These are phyloP conservation scores for Shinisaurus crocodilurus DNA, from an alignment of 2,113 vertebrate genomes.

Conservation along the genomic window DNA sequence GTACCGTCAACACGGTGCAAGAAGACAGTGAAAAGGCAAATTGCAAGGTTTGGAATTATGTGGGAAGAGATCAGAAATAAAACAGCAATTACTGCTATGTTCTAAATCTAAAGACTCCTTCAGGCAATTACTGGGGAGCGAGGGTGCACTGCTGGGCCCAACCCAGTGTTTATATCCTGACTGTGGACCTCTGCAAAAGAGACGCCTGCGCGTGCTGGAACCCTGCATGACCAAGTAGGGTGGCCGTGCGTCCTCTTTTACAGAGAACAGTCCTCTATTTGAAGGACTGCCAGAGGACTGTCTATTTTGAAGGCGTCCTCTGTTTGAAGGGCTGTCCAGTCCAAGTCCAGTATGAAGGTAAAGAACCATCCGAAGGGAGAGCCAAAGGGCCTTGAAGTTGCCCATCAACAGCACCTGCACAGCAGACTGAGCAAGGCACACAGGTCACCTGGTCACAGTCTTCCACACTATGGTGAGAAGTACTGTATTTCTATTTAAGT, in stretches of 20 bases:
- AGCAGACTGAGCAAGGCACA: too few species aligned
- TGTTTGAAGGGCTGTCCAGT: too few species aligned
- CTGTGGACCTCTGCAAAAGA: neutral
- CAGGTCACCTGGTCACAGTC: too few species aligned
- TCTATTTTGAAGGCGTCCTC: too few species aligned
- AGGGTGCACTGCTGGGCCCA: neutral
- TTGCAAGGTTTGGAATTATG: neutral
- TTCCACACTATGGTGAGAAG: too few species aligned
- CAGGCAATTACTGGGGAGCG: neutral
- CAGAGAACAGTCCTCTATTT: too few species aligned
- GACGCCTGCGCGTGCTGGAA: neutral
- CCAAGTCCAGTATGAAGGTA: too few species aligned
- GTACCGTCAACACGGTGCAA: neutral
- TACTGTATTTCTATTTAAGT: neutral
- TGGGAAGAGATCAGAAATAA: neutral
- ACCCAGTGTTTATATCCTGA: neutral
- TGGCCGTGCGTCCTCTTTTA: too few species aligned
- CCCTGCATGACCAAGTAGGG: neutral
- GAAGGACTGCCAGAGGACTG: too few species aligned
- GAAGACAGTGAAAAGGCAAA: constrained; percentile 5
- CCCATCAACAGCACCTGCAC: too few species aligned
- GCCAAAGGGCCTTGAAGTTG: too few species aligned
- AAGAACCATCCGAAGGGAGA: too few species aligned
- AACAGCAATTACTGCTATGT: neutral
- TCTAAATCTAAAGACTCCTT: neutral